Evolutionary conservation across 2,888 invertebrate species (phyloP).

Genomic region (Xanthia icteritia): DNA sequence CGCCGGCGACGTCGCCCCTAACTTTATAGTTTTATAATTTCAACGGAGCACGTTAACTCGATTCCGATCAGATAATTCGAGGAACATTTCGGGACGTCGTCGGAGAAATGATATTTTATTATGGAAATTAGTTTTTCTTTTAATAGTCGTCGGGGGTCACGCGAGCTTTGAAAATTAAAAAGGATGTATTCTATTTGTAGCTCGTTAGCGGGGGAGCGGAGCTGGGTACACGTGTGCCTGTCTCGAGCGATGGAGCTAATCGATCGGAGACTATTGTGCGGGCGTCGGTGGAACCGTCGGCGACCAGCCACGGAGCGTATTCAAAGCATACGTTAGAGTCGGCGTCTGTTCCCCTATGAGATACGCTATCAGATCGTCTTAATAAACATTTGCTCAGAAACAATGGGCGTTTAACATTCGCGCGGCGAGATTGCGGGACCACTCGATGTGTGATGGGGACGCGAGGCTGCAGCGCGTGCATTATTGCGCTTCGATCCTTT

Average conservation of each 20-base stretch:
- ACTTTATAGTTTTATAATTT: slow-evolving; percentile 89
- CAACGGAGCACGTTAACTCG: slow-evolving; percentile 86
- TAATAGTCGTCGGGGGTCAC: slow-evolving; percentile 85
- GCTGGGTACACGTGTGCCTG: slow-evolving; percentile 64
- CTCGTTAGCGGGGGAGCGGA: slow-evolving; percentile 79
- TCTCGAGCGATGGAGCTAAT: slow-evolving; percentile 79
- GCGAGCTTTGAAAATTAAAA: slow-evolving; percentile 83
- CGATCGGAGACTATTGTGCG: slow-evolving; percentile 85
- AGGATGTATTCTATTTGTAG: slow-evolving; percentile 79
- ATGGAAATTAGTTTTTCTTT: slow-evolving; percentile 89
- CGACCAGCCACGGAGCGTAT: slow-evolving; percentile 72
- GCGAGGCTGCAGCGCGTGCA: slow-evolving; percentile 71
- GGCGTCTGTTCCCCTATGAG: slow-evolving; percentile 83
- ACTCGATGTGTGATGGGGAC: slow-evolving; percentile 73
- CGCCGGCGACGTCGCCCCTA: slow-evolving; percentile 86
- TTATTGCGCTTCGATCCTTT: slow-evolving; percentile 80
- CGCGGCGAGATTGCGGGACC: slow-evolving; percentile 73
- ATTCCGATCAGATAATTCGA: slow-evolving; percentile 86
- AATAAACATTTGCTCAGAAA: slow-evolving; percentile 88
- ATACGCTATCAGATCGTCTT: slow-evolving; percentile 89
- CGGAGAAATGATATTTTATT: slow-evolving; percentile 82
- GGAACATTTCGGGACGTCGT: slow-evolving; percentile 75
- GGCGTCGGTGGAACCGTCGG: slow-evolving; percentile 65
- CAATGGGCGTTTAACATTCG: slow-evolving; percentile 86
- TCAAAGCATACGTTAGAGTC: slow-evolving; percentile 86